These are phyloP conservation scores for Sesia apiformis DNA, from an alignment of 2,888 invertebrate genomes.

Conservation along the genomic window DNA sequence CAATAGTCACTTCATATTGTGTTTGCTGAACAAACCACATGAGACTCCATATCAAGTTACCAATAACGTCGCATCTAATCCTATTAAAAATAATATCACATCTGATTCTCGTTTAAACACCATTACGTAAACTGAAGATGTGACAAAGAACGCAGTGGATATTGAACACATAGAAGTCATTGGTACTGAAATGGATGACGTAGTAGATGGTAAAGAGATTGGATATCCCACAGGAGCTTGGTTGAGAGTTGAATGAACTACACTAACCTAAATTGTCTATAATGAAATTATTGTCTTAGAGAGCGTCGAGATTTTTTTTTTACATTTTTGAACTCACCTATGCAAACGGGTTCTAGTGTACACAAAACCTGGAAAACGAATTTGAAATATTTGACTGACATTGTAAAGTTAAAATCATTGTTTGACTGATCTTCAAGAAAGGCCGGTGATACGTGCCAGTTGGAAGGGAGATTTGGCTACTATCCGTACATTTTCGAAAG, in stretches of 20 bases:
- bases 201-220: constrained; percentile 35
- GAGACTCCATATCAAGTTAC: constrained; percentile 63
- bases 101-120: constrained; percentile 20
- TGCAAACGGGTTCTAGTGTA: background rate
- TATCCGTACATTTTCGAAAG: no score
- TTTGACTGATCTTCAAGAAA: no score
- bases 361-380: no score
- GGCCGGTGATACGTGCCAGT: no score
- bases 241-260: constrained; percentile 63
- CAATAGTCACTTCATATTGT: constrained; percentile 73
- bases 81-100: constrained; percentile 1
- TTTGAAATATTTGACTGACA: no score
- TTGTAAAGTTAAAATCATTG: no score
- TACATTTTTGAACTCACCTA: constrained; percentile 20
- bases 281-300: constrained; percentile 52
- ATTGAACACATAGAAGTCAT: constrained; percentile 3
- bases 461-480: no score
- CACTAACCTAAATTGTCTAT: constrained; percentile 61
- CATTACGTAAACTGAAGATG: background rate
- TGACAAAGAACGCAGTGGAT: constrained; percentile 23
- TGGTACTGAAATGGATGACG: constrained; percentile 9
- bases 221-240: constrained; percentile 58
- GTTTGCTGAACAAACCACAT: constrained; percentile 65
- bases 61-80: constrained; percentile 6
- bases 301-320: constrained; percentile 40